Conservation (phyloP, 2,797 vertebrate genomes). For the Neosilurus mollespiculum region DNA sequence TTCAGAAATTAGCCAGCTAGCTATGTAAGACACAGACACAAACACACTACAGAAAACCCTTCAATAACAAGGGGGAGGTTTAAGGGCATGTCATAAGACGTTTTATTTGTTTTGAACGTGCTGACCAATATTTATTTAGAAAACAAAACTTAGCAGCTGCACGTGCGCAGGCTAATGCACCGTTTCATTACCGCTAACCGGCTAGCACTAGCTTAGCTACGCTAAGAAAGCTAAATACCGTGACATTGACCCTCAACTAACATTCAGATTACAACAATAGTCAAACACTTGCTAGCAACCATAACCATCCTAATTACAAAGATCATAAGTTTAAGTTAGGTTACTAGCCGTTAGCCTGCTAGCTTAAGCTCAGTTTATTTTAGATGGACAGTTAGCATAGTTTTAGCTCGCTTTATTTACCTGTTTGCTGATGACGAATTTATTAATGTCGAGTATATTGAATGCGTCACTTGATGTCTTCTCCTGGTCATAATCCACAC, state of each 20-base stretch:
- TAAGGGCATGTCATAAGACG: background rate
- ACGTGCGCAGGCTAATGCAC: conserved; percentile 24
- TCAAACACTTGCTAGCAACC: background rate
- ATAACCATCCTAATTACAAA: background rate
- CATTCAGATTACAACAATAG: background rate
- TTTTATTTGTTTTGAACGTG: no score
- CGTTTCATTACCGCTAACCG: conserved; percentile 4
- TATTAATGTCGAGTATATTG: conserved; percentile 29
- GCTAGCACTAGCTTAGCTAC: background rate
- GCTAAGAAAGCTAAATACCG: no score
- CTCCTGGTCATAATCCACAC: conserved; percentile 56
- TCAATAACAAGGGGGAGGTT: background rate
- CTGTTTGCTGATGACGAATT: conserved; percentile 41
- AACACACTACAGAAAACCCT: background rate
- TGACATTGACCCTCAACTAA: background rate
- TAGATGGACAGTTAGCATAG: background rate
- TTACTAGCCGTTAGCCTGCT: no score
- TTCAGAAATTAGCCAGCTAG: no score
- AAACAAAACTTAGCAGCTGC: background rate
- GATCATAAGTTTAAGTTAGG: background rate
- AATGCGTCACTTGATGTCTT: conserved; percentile 36
- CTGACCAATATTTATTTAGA: background rate
- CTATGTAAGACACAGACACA: no score
- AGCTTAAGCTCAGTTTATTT: background rate
- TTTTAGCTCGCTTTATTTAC: conserved; percentile 36